phyloP scores from a whole-genome alignment of 1,140 invertebrate species.

The Oppia nitens region DNA sequence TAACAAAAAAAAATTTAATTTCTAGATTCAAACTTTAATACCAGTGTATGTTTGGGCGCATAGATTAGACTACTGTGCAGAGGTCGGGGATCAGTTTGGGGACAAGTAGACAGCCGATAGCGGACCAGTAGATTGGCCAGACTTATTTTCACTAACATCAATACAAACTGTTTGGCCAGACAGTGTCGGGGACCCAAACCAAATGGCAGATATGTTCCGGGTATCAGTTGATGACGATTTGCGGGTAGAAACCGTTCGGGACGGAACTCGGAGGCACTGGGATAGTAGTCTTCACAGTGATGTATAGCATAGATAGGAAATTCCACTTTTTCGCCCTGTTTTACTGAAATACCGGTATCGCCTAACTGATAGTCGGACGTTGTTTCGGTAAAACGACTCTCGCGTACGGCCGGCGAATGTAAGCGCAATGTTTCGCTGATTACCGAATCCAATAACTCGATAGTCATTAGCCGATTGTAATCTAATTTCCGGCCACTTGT shows the following conservation, averaged over 20 bases:
- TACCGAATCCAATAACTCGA: slow-evolving; percentile 26
- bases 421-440: slow-evolving; percentile 30
- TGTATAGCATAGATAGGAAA: slow-evolving; percentile 45
- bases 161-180: slow-evolving; percentile 7
- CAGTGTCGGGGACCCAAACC: slow-evolving; percentile 1
- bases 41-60: no score
- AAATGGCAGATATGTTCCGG: slow-evolving; percentile 5
- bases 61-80: no score
- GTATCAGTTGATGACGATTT: slow-evolving; percentile 5
- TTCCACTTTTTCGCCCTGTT: slow-evolving; percentile 27
- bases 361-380: not conserved
- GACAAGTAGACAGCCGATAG: no score
- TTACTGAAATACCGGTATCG: not conserved
- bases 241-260: slow-evolving; percentile 36
- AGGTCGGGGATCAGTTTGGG: no score
- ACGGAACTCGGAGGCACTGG: slow-evolving; percentile 40
- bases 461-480: not conserved
- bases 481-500: not conserved
- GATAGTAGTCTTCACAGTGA: slow-evolving; percentile 37
- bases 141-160: not conserved
- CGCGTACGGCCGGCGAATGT: slow-evolving; percentile 22
- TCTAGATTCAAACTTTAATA: no score
- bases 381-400: not conserved
- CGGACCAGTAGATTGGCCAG: not conserved
- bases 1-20: no score